A percentile compares a stretch with the other conserved stretches of the same genome.
These are phyloP conservation scores for Baryphthengus martii DNA, from an alignment of 2,113 vertebrate species.

Conservation along the genomic window DNA sequence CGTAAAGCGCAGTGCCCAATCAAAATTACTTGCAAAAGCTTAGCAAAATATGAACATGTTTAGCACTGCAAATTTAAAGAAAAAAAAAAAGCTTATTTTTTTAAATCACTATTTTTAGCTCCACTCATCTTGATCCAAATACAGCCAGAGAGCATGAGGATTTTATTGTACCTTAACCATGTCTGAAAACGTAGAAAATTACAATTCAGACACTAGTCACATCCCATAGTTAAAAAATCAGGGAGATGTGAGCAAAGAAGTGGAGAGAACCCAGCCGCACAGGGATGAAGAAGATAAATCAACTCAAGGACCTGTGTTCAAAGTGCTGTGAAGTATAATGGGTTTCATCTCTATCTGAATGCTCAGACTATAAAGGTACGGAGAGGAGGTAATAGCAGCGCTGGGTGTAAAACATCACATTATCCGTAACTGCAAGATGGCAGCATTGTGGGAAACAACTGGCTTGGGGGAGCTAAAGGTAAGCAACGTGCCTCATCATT, in stretches of 20 bases:
- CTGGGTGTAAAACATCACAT: slow-evolving; percentile 13
- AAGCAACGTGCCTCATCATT: not conserved
- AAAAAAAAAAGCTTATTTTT: not conserved
- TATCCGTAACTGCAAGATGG: not conserved
- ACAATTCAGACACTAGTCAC: slow-evolving; percentile 7
- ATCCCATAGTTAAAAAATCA: slow-evolving; percentile 12
- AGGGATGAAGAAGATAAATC: slow-evolving; percentile 44
- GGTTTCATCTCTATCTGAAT: slow-evolving; percentile 18
- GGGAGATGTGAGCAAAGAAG: not conserved
- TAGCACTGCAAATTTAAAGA: not conserved
- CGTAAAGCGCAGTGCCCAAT: not conserved
- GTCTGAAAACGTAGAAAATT: slow-evolving; percentile 41
- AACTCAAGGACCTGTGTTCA: slow-evolving; percentile 39
- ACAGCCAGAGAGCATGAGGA: not conserved
- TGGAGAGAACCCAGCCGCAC: not conserved
- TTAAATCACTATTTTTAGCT: not conserved
- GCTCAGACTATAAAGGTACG: not conserved
- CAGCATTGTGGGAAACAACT: not conserved
- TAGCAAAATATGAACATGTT: slow-evolving; percentile 28
- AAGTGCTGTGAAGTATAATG: slow-evolving; percentile 52
- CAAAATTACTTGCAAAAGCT: slow-evolving; percentile 18
- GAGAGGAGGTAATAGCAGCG: not conserved
- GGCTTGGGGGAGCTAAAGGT: not conserved
- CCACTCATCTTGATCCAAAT: not conserved
- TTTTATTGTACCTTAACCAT: slow-evolving; percentile 36